Evolutionary conservation across 2,888 invertebrate genomes (phyloP), one percentile per base, ranked within the genome.

Genomic region (Rhynchonema sp.): DNA sequence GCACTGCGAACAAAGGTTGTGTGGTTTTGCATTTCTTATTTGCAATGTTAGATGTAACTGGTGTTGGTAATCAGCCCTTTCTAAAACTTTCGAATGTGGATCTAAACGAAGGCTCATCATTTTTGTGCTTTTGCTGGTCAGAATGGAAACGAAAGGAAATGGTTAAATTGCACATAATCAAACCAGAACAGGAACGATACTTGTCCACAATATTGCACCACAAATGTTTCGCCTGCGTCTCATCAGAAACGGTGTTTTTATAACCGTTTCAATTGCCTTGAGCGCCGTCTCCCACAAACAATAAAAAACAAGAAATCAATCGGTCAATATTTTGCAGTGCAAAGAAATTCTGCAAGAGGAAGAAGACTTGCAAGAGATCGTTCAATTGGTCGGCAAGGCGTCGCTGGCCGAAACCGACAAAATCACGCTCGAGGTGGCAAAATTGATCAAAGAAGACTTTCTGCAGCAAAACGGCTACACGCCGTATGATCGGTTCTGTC

Each of bases 311-410:
- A 23, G 22, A 20, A 55, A 25, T 55, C 20, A n/a, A 20, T 22
- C 57, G 17, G n/a, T 9, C 3, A n/a, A n/a, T n/a, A n/a, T 59
- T 9, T 28, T 30, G 38, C 54, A 55, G 29, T 46, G 27, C 9
- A 85, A 85, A 80, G 90, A 94, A 79, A 92, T 92, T 76, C 81
- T 91, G 27, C 90, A 92, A 77, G 96, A 98, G 76, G 98, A 98
- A 77, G 98, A 98, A 78, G 98, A 99, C 78, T 79, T 99, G 70
- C 91, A 94, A 0, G 98, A 99, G 83, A 99, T 99, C 77, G 98
- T 99, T 70, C 98, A 99, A 77, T 80, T 98, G 68, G 98, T 99
- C 66, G 98, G 98, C 74, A 99, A 99, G 79, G 78, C 78, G 63
- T 70, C 71, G 56, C 81, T 99, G 64, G 96, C 98, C 9, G 98